These are phyloP conservation scores for Acheta domesticus DNA, from an alignment of 2,888 invertebrate genomes.

Conservation along the genomic window DNA sequence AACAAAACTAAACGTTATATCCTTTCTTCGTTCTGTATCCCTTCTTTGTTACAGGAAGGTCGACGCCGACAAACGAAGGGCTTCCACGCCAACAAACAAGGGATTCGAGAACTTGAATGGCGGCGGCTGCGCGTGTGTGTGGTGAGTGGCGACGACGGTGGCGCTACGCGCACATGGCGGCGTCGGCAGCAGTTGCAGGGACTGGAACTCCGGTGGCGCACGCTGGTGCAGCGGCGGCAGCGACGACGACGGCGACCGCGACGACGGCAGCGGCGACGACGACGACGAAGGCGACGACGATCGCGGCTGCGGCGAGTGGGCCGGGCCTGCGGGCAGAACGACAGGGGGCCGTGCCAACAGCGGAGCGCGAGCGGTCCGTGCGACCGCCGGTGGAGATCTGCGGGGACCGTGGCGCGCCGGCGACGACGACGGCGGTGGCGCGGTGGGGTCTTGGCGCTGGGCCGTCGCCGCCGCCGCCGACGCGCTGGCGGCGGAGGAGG, in stretches of 20 bases:
- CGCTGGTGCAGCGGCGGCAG: not conserved
- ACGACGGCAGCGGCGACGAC: not conserved
- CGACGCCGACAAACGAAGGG: not conserved
- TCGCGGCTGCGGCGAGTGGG: not conserved
- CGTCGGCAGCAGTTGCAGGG: not conserved
- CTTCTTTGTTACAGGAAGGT: constrained; percentile 18
- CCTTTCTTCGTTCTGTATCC: constrained; percentile 9
- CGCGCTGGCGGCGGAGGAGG: no score
- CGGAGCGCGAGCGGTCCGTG: no score
- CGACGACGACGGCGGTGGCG: no score
- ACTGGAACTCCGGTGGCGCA: not conserved
- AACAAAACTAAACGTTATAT: not conserved
- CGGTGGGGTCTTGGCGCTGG: no score
- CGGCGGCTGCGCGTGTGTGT: not conserved
- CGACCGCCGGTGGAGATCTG: no score
- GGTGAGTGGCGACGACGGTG: not conserved
- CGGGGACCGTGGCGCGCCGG: no score
- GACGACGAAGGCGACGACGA: not conserved
- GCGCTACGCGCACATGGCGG: constrained; percentile 3
- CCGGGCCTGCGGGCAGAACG: no score
- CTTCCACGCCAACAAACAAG: constrained; percentile 1
- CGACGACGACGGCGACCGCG: no score
- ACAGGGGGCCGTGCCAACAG: no score
- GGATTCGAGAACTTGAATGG: constrained; percentile 18
- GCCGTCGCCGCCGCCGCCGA: no score